Evolutionary conservation across 2,113 vertebrate species (phyloP).

Genomic region (Ceyx margarethae): DNA sequence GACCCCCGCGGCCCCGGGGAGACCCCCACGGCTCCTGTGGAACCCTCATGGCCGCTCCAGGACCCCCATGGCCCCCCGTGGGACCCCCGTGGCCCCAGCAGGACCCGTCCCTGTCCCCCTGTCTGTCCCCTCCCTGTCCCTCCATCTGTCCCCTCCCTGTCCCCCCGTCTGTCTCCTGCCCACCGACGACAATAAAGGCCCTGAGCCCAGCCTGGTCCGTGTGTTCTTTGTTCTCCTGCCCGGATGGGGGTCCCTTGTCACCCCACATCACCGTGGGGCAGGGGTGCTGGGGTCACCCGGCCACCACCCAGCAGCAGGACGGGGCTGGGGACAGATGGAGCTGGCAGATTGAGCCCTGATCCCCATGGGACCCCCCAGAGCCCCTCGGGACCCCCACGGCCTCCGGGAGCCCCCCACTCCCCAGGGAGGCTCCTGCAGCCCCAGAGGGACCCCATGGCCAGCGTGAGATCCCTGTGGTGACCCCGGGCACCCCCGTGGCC

Average conservation of each 20-base stretch:
- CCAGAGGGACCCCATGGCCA: not conserved
- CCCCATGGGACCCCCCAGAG: too few relatives aligned
- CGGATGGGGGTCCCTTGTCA: fast-evolving
- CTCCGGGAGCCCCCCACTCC: not conserved
- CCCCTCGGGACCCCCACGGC: not conserved
- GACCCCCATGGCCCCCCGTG: too few relatives aligned
- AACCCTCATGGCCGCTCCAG: too few relatives aligned
- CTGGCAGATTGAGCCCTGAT: too few relatives aligned
- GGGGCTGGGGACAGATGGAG: not conserved
- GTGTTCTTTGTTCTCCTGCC: not conserved
- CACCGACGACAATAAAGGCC: not conserved
- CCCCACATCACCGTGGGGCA: not conserved
- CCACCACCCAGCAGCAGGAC: too few relatives aligned
- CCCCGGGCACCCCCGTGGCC: not conserved
- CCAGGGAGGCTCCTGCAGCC: not conserved
- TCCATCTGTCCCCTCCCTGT: too few relatives aligned
- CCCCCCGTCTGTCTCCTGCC: too few relatives aligned
- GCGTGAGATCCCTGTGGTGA: not conserved
- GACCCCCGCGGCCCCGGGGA: too few relatives aligned
- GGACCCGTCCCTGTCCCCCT: not conserved
- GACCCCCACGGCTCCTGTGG: too few relatives aligned
- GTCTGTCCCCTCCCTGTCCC: too few relatives aligned
- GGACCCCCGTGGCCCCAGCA: too few relatives aligned
- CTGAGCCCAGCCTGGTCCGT: not conserved
- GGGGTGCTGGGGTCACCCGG: not conserved